Base-by-base conservation (phyloP, 2,113 vertebrate species). In the Oryzias curvinotus region DNA sequence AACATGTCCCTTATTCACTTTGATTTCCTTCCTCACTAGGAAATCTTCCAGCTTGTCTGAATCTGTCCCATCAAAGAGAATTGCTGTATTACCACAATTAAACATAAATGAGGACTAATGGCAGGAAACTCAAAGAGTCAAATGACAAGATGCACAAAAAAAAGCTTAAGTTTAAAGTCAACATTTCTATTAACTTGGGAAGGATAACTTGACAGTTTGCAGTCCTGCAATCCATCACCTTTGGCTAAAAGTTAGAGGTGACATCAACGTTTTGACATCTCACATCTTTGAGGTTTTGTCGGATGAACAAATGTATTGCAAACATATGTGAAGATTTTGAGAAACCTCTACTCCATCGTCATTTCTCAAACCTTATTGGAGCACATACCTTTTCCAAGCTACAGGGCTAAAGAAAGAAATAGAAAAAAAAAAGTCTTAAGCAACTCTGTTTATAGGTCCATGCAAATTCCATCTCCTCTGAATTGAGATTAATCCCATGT, bases 401-500 rank as follows among this genome's bases (percentile, higher is more conserved):
- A 36, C 36, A 36, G 36, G 8, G 62, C 18, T 56, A 42, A 16
- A 42, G n/a, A 55, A 0, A 48, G 47, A 28, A 58, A 51, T 44
- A 64, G 68, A 68, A 56, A 21, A 8, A 47, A 17, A 57, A 73
- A 77, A 77, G 30, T 73, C 73, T 80, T 63, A 59, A 75, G 75
- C 60, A 77, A 86, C 82, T 86, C 62, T 82, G 77, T 82, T 80
- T 76, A 77, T 78, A 44, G 59, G 49, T 52, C 69, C 73, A 74
- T 85, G 87, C 85, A 86, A 86, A 90, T 89, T 84, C 79, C 81
- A 81, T 75, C 84, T 82, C 69, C 56, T 81, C 81, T 73, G 73
- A 78, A 74, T 76, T 68, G 41, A 62, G 75, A 89, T 89, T 85
- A 88, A 90, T 89, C 82, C 87, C 82, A 77, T 82, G 87, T 89